Percentiles rank a stretch among this genome's conserved stretches.
phyloP scores from a whole-genome alignment of 2,797 vertebrate genomes.

The Acanthurus lineatus region DNA sequence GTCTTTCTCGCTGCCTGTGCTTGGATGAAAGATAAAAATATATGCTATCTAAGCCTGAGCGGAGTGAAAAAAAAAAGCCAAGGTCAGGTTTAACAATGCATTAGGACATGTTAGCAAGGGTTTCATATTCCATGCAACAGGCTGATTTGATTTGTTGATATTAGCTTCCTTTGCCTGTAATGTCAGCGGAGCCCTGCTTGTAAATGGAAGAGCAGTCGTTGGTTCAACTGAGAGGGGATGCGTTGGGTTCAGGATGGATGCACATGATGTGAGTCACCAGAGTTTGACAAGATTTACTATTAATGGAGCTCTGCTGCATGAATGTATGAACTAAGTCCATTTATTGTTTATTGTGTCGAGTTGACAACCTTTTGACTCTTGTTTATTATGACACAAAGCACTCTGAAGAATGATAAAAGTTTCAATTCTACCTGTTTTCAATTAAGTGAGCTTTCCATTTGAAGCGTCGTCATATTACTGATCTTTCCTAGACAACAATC shows the following conservation, averaged over 20 bases:
- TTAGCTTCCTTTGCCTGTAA: constrained; percentile 40
- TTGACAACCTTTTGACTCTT: constrained; percentile 8
- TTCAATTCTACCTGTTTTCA: neutral
- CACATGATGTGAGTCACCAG: neutral
- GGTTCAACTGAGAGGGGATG: constrained; percentile 24
- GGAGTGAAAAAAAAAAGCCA: constrained; percentile 41
- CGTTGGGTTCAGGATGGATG: constrained; percentile 25
- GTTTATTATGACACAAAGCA: neutral
- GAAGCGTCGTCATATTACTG: neutral
- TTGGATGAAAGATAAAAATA: constrained; percentile 45
- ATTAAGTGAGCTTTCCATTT: neutral
- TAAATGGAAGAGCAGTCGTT: constrained; percentile 34
- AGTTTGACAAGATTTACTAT: constrained; percentile 13
- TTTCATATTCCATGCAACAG: constrained; percentile 38
- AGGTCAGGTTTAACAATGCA: constrained; percentile 58
- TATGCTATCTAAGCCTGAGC: constrained; percentile 47
- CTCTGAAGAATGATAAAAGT: neutral
- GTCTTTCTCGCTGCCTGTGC: constrained; percentile 27
- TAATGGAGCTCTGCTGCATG: constrained; percentile 28
- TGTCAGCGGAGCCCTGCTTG: constrained; percentile 31
- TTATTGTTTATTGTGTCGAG: constrained; percentile 6
- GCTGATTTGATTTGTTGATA: constrained; percentile 71
- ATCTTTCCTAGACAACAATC: constrained; percentile 9
- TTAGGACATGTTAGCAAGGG: constrained; percentile 57
- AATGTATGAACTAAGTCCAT: constrained; percentile 15